Percentiles rank a stretch among this genome's conserved stretches.
Evolutionary conservation across 2,113 vertebrate genomes (phyloP).

Genomic region (Aix galericulata): DNA sequence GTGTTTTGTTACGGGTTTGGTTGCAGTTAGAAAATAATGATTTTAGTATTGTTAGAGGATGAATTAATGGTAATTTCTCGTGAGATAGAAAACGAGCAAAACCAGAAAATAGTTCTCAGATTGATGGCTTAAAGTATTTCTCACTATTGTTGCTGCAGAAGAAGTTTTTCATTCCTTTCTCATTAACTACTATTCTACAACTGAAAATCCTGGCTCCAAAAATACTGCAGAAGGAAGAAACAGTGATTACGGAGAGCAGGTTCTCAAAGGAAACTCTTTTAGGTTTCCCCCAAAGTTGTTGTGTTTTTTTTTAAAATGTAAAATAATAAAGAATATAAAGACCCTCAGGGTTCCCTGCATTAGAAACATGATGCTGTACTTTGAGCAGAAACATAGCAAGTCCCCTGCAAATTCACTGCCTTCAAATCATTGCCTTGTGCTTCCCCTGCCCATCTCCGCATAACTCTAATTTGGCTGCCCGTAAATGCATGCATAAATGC

Average conservation of each 20-base stretch:
- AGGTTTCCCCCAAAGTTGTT: neutral
- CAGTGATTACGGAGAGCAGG: neutral
- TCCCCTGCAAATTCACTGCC: conserved; percentile 3
- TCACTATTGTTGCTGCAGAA: neutral
- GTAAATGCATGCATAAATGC: neutral
- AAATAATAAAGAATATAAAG: neutral
- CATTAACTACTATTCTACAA: neutral
- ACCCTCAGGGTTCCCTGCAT: neutral
- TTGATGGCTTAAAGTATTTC: neutral
- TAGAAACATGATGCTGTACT: neutral
- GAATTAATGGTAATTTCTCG: neutral
- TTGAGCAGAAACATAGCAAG: neutral
- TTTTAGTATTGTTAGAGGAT: neutral
- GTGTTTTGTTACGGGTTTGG: neutral
- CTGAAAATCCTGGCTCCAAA: neutral
- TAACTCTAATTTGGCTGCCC: neutral
- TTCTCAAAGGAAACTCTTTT: conserved; percentile 38
- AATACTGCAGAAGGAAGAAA: neutral
- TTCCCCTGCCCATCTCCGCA: neutral
- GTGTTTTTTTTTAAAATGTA: neutral
- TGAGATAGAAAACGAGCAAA: neutral
- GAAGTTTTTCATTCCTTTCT: neutral
- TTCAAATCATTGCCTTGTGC: neutral
- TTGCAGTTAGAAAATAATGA: neutral
- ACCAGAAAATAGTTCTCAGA: neutral